phyloP scores from a whole-genome alignment of 2,888 invertebrate species.

The Lasius platythorax region DNA sequence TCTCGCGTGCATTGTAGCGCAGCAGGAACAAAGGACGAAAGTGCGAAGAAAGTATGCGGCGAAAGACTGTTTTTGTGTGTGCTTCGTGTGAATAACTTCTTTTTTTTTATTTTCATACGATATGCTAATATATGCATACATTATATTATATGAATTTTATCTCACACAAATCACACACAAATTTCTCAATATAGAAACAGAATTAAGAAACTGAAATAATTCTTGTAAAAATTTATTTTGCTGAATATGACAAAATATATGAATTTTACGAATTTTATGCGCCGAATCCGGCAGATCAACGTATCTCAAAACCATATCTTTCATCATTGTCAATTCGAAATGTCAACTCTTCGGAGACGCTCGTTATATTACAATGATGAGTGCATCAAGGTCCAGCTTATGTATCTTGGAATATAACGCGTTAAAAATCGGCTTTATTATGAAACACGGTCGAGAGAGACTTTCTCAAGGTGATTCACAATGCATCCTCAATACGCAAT shows the following conservation, averaged over 20 bases:
- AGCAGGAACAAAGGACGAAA: slow-evolving; percentile 66
- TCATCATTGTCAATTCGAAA: neutral
- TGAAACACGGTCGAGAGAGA: slow-evolving; percentile 14
- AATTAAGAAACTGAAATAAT: neutral
- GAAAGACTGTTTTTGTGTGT: slow-evolving; percentile 4
- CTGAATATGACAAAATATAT: neutral
- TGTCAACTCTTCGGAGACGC: neutral
- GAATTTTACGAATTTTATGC: neutral
- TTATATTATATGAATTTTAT: neutral
- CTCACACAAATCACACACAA: no score
- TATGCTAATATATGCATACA: neutral
- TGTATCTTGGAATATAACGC: neutral
- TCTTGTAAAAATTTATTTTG: neutral
- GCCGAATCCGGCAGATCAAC: neutral
- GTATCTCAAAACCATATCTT: neutral
- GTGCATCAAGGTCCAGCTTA: slow-evolving; percentile 2
- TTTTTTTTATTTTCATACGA: neutral
- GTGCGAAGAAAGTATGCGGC: slow-evolving; percentile 30
- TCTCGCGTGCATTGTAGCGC: slow-evolving; percentile 48
- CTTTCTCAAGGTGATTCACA: slow-evolving; percentile 36
- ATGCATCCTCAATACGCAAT: slow-evolving; percentile 6
- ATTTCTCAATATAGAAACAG: neutral
- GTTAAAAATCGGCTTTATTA: slow-evolving; percentile 37
- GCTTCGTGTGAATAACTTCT: neutral
- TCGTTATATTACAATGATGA: slow-evolving; percentile 8